Base-by-base conservation (phyloP, 2,888 invertebrate genomes). In the Embidobia sp. region DNA sequence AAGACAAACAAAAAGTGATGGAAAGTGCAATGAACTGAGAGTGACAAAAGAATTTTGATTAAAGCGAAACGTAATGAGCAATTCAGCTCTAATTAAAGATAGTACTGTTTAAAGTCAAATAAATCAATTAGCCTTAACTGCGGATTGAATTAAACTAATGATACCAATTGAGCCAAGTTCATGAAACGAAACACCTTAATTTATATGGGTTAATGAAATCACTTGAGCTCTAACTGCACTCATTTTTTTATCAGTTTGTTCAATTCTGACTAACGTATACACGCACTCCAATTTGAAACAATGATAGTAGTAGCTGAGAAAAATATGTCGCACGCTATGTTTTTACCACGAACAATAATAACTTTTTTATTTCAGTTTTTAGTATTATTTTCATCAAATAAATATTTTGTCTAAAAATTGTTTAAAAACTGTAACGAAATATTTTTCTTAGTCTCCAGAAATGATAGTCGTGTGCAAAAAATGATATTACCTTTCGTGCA, bases 101-200 rank as follows among this genome's bases (percentile, higher is more conserved):
- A 35, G 11, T 35, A 22, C 61, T 61, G 2, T 37, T 61, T 46
- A 37, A 51, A 70, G 59, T 59, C 69, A 44, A 63, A 72, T 72
- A 72, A 72, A 72, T 72, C 53, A 72, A 72, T 72, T 72, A 72
- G 48, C 27, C 40, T 10, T 40, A 48, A 55, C 48, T 29, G 22
- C 1, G 46, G 35, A 72, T 72, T 73, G 49, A 64, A 64, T 73
- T 64, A 64, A 73, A 73, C 57, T 73, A 73, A 73, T 63, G 57
- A 73, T 57, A 55, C 29, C 63, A 64, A 73, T 64, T 73, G 42
- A 42, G 35, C 18, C 42, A 42, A 55, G 55, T 63, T 48, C 48
- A 48, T 18, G 64, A 64, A 63, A 64, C 37, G 18, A 73, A 64
- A 27, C 11, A 15, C 8, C 13, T 46, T 40, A 19, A 55, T 55